These are phyloP conservation scores for Leptobrachium ailaonicum DNA, from an alignment of 2,113 vertebrate species.

Conservation along the genomic window DNA sequence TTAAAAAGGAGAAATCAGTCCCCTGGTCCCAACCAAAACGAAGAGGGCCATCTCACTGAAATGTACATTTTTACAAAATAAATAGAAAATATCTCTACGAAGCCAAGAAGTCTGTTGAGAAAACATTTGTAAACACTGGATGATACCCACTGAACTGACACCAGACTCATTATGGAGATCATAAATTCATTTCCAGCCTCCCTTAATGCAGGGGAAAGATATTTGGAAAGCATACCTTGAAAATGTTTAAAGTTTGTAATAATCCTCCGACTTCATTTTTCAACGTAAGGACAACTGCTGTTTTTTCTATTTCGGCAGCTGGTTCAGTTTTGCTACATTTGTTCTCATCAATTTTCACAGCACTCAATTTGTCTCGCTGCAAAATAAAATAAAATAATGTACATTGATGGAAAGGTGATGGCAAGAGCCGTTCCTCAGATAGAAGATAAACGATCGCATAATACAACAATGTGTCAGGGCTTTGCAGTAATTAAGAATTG, in stretches of 20 bases:
- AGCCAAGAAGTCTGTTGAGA: no score
- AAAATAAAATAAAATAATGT: slow-evolving; percentile 42
- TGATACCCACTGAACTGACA: no score
- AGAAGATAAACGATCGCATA: slow-evolving; percentile 15
- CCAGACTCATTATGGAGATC: no score
- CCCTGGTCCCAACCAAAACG: no score
- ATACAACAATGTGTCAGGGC: neutral
- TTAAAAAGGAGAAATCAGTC: no score
- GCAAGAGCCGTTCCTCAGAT: slow-evolving; percentile 12
- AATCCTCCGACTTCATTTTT: slow-evolving; percentile 95
- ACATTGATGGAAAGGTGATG: slow-evolving; percentile 26
- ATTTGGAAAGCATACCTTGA: slow-evolving; percentile 80
- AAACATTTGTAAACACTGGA: no score
- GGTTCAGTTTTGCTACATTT: slow-evolving; percentile 63
- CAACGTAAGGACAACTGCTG: slow-evolving; percentile 88
- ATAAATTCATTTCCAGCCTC: neutral
- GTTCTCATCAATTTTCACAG: slow-evolving; percentile 83
- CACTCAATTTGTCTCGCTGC: slow-evolving; percentile 72
- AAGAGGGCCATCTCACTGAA: no score
- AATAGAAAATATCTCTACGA: no score
- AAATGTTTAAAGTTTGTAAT: slow-evolving; percentile 86
- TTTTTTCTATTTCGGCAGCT: slow-evolving; percentile 74
- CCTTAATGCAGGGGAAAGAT: neutral
- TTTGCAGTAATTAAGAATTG: no score
- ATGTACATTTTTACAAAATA: no score